phyloP scores from a whole-genome alignment of 2,797 vertebrate species.

The Sebastes steindachneri region DNA sequence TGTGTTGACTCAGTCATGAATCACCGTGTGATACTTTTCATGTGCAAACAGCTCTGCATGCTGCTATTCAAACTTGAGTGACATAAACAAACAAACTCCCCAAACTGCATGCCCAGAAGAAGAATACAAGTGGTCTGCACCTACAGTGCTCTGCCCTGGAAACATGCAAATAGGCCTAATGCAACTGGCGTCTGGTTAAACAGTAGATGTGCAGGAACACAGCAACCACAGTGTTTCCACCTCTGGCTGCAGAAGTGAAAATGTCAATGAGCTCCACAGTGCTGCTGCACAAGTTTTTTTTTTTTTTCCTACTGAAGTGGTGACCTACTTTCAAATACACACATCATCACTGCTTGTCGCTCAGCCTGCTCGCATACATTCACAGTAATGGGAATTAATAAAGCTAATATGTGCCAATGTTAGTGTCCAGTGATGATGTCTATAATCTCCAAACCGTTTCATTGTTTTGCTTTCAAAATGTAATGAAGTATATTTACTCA shows the following conservation, averaged over 20 bases:
- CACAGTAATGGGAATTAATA: not conserved
- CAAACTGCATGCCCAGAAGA: not conserved
- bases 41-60: slow-evolving; percentile 1
- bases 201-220: not conserved
- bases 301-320: not conserved
- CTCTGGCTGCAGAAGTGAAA: slow-evolving; percentile 13
- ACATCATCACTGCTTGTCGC: not conserved
- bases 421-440: not conserved
- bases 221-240: slow-evolving; percentile 9
- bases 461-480: not conserved
- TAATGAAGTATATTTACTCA: too few relatives aligned
- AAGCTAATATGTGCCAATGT: not conserved
- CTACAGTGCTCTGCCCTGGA: not conserved
- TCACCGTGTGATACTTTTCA: not conserved
- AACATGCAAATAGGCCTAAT: not conserved
- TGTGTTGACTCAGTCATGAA: slow-evolving; percentile 1
- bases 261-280: slow-evolving; percentile 28
- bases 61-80: slow-evolving; percentile 2
- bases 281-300: slow-evolving; percentile 5
- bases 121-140: not conserved
- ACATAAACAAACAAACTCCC: not conserved
- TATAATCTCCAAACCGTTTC: not conserved
- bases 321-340: slow-evolving; percentile 54
- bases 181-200: not conserved
- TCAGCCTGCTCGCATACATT: not conserved